phyloP scores from a whole-genome alignment of 2,113 vertebrate genomes.

The Plecotus auritus region DNA sequence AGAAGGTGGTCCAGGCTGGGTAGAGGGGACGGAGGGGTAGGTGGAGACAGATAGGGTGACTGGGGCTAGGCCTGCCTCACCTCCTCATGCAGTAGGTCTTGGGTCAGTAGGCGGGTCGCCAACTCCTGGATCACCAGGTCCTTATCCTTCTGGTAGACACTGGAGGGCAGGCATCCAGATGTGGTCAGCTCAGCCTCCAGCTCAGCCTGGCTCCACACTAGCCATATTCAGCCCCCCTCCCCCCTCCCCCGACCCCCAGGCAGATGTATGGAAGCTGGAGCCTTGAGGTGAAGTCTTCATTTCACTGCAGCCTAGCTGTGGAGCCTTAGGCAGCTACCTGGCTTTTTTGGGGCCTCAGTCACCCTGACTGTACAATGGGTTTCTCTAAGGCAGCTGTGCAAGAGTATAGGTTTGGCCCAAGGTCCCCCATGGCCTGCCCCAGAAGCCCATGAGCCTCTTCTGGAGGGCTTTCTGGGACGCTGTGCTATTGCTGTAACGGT shows the following conservation, averaged over 20 bases:
- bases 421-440: background rate
- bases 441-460: background rate
- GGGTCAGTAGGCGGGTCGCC: slow-evolving; percentile 81
- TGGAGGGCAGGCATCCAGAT: slow-evolving; percentile 49
- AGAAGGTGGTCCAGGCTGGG: no score
- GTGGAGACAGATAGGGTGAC: background rate
- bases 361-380: background rate
- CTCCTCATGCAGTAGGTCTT: slow-evolving; percentile 87
- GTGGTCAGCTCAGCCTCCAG: background rate
- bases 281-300: background rate
- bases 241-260: background rate
- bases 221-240: background rate
- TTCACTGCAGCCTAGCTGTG: background rate
- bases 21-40: no score
- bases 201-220: background rate
- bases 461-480: background rate
- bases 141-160: slow-evolving; percentile 84
- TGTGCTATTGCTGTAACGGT: background rate
- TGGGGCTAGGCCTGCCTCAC: slow-evolving; percentile 66
- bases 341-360: background rate
- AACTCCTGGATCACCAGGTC: slow-evolving; percentile 86
- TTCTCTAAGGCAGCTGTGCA: background rate
- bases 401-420: background rate
- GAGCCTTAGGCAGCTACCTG: background rate
- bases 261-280: background rate